Evolutionary conservation across 1,140 invertebrate genomes (phyloP).

Genomic region (Propsilocerus akamusi): DNA sequence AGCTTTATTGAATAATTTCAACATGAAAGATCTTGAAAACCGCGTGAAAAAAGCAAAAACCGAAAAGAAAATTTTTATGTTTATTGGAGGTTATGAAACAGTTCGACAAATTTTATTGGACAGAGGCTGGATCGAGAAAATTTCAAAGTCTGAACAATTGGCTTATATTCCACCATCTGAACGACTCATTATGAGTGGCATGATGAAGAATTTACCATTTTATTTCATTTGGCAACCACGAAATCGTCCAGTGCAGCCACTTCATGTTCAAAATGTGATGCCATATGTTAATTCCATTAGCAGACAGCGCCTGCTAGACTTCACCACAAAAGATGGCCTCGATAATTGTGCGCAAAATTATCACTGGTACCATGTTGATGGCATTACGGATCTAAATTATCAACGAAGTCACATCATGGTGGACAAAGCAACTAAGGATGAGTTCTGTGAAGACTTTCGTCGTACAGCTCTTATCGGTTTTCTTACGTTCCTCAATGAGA

Average conservation of each 20-base stretch:
- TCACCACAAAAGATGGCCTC: slow-evolving; percentile 40
- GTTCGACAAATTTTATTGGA: slow-evolving; percentile 29
- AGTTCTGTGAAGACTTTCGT: slow-evolving; percentile 38
- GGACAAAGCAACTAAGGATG: slow-evolving; percentile 27
- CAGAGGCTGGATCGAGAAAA: slow-evolving; percentile 41
- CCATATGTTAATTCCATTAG: slow-evolving; percentile 24
- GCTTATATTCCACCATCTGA: neutral
- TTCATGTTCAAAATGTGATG: slow-evolving; percentile 28
- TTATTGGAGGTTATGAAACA: slow-evolving; percentile 10
- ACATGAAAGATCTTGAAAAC: neutral
- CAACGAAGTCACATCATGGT: slow-evolving; percentile 33
- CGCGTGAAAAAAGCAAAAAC: neutral
- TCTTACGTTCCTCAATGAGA: slow-evolving; percentile 36
- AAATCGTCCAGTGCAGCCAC: slow-evolving; percentile 20
- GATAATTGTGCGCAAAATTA: slow-evolving; percentile 34
- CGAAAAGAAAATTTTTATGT: neutral
- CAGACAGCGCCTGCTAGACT: slow-evolving; percentile 24
- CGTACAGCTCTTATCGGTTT: slow-evolving; percentile 67
- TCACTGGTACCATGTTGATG: slow-evolving; percentile 35
- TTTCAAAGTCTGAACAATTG: slow-evolving; percentile 9
- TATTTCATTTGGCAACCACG: slow-evolving; percentile 35
- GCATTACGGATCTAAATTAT: slow-evolving; percentile 30
- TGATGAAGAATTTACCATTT: slow-evolving; percentile 30
- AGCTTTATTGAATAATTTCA: too few relatives aligned
- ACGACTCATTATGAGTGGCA: slow-evolving; percentile 29